phyloP scores from a whole-genome alignment of 1,140 invertebrate species.

The Drosophila willistoni region DNA sequence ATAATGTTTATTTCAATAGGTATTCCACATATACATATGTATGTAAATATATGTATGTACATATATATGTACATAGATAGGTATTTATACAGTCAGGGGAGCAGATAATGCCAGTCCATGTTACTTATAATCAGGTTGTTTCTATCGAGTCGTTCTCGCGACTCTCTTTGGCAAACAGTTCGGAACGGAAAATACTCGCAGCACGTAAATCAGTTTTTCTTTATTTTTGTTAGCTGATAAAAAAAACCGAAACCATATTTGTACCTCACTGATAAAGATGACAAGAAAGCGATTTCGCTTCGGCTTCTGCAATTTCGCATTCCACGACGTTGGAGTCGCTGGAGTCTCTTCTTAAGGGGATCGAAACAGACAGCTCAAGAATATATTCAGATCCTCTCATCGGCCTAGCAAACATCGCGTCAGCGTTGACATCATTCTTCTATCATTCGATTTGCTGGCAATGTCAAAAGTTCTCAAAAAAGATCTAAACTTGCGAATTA shows the following conservation, averaged over 20 bases:
- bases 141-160: background rate
- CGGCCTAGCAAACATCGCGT: too few species aligned
- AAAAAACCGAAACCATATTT: conserved; percentile 35
- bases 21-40: too few species aligned
- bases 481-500: too few species aligned
- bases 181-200: conserved; percentile 27
- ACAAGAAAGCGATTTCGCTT: conserved; percentile 23
- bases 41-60: background rate
- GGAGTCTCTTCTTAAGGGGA: too few species aligned
- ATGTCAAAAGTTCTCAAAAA: too few species aligned
- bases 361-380: too few species aligned
- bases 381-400: too few species aligned
- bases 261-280: conserved; percentile 38
- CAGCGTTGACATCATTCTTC: too few species aligned
- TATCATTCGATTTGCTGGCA: too few species aligned
- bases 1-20: background rate
- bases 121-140: conserved; percentile 2
- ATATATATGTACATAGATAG: conserved; percentile 6
- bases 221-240: conserved; percentile 44
- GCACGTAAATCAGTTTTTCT: conserved; percentile 45
- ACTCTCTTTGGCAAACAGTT: conserved; percentile 3
- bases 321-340: background rate
- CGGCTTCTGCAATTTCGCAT: background rate
- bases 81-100: background rate
- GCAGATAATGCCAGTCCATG: background rate